Percentiles rank a stretch among this genome's conserved stretches.
These are phyloP conservation scores for Ctena decussata DNA, from an alignment of 2,888 invertebrate species.

Conservation along the genomic window DNA sequence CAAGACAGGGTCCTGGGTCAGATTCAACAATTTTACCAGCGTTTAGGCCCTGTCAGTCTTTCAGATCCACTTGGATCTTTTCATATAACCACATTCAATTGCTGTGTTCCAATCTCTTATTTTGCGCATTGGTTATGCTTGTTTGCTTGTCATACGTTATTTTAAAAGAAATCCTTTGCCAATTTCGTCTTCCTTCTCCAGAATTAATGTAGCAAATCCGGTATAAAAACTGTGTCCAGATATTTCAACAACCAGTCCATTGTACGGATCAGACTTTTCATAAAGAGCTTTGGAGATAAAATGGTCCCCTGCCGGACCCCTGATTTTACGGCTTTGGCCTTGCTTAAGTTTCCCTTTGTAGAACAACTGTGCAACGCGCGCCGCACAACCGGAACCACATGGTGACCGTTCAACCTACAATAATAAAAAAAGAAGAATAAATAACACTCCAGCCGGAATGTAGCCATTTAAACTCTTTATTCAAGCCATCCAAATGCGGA, in stretches of 20 bases:
- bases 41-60: too few relatives aligned
- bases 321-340: constrained; percentile 79
- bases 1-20: too few relatives aligned
- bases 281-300: constrained; percentile 70
- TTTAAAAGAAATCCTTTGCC: constrained; percentile 81
- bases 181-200: constrained; percentile 83
- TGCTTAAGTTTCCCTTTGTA: constrained; percentile 73
- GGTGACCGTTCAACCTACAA: constrained; percentile 86
- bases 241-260: constrained; percentile 86
- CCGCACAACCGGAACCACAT: constrained; percentile 86
- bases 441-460: too few relatives aligned
- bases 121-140: too few relatives aligned
- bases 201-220: constrained; percentile 78
- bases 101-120: too few relatives aligned
- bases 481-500: too few relatives aligned
- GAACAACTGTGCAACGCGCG: constrained; percentile 84
- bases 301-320: constrained; percentile 74
- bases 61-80: too few relatives aligned
- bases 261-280: constrained; percentile 64
- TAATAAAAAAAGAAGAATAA: too few relatives aligned
- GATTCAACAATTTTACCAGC: too few relatives aligned
- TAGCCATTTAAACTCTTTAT: too few relatives aligned
- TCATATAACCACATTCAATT: too few relatives aligned
- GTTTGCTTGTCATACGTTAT: background rate
- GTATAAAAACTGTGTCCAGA: constrained; percentile 80